Evolutionary conservation across 2,888 invertebrate genomes (phyloP), one percentile per base, ranked within the genome.

Genomic region (Palloptera scutellata): DNA sequence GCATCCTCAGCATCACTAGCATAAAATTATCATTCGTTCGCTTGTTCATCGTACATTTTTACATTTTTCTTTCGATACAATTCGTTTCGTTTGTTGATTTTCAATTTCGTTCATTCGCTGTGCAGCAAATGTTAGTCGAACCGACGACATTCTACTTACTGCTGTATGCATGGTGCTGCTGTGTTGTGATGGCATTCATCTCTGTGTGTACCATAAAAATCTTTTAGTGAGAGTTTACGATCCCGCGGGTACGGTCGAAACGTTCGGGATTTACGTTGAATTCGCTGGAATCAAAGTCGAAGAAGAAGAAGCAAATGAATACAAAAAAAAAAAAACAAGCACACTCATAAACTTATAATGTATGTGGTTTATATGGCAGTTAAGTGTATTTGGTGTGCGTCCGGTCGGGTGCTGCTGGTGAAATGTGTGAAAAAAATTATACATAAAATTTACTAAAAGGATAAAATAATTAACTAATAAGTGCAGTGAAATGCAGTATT

Each of bases 181-280:
- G n/a, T n/a, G 17, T 53, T 59, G 62, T 54, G 52, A 52, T 61
- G 70, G 64, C 72, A 70, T 71, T 76, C 75, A 74, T 75, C 74
- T 30, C 30, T 76, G 76, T 76, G 78, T 80, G 81, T 81, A 84
- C 81, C 80, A 83, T 82, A 81, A 83, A 83, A 83, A 75, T 82
- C 75, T 74, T 83, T 84, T 78, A 84, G 84, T 84, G 84, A 84
- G 84, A 84, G 83, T 83, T 84, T 84, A 81, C 80, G 83, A 84
- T 84, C 84, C 83, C 83, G 83, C 83, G 84, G 82, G 82, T 84
- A 84, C 83, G 83, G 84, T 84, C 84, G 81, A 77, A 80, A 78
- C 77, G 76, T 76, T 81, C 82, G 81, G 81, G 77, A 77, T 74
- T 75, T 55, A 63, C 59, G 61, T 55, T 15, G 65, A 13, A 15